These are phyloP conservation scores for Chitala chitala DNA, from an alignment of 2,113 vertebrate species.

Conservation along the genomic window DNA sequence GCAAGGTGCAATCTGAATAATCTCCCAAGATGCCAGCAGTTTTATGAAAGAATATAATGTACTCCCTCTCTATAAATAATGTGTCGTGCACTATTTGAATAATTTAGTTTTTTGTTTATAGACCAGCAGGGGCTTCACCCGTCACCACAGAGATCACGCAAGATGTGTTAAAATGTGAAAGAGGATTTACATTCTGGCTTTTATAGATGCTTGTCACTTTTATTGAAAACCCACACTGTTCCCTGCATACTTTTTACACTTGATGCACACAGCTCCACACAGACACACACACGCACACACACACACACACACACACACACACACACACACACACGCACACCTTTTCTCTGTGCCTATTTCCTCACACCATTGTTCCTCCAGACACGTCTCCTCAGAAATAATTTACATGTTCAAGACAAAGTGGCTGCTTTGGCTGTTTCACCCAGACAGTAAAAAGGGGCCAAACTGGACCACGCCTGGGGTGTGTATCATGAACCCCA, in stretches of 20 bases:
- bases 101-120: slow-evolving; percentile 25
- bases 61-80: slow-evolving; percentile 37
- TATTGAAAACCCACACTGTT: background rate
- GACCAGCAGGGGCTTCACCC: background rate
- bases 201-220: background rate
- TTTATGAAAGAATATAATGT: slow-evolving; percentile 56
- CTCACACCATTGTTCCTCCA: too few species aligned
- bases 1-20: slow-evolving; percentile 44
- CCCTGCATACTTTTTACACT: background rate
- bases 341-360: too few species aligned
- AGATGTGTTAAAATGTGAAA: background rate
- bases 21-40: slow-evolving; percentile 50
- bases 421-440: too few species aligned
- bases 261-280: background rate
- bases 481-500: too few species aligned
- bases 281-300: too few species aligned
- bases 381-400: too few species aligned
- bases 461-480: too few species aligned
- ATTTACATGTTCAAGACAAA: too few species aligned
- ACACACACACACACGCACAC: too few species aligned
- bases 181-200: background rate
- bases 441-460: too few species aligned
- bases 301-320: too few species aligned
- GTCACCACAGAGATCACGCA: background rate
- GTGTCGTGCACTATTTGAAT: slow-evolving; percentile 30